Base-by-base conservation (phyloP, 1,140 invertebrate genomes). In the Leptinotarsa texana region DNA sequence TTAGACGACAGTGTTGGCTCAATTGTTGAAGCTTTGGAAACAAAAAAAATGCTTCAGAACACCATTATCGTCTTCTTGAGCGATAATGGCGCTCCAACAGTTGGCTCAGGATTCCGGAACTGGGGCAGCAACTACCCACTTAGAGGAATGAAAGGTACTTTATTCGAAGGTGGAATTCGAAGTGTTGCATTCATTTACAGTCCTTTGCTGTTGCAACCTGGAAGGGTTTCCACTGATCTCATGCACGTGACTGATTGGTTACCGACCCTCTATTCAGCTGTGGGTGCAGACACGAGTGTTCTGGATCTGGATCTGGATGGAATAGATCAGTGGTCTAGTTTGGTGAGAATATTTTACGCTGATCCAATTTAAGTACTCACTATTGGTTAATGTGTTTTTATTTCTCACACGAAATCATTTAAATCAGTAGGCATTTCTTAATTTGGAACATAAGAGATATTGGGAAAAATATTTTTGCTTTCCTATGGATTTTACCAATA, bases 221-320 rank as follows among this genome's bases (percentile, higher is more conserved):
- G 83, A n/a, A 78, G 88, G 69, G 86, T 92, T 2, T 88, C 88
- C 3, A 85, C 87, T 67, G 84, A 92, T 49, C 81, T 93, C 65
- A 88, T 93, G 74, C 92, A 93, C 78, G 88, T 94, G 15, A 88
- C 88, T 70, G 93, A 94, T 84, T 94, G 93, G 93, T 80, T 94
- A 48, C 93, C 93, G 0, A 83, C 92, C 17, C 65, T 84, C 8
- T 81, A 78, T 69, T 78, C 92, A 1, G 88, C 88, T 5, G 89
- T 87, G 18, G 89, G 89, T 72, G 88, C 88, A 27, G 83, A 88
- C 76, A 63, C 83, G 1, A 75, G 80, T 1, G 79, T 79, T 18
- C 27, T 85, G 21, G 83, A 84, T 79, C 81, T 79, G 13, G 82
- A 85, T 27, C 72, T 85, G 1, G 88, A 89, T 72, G 88, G 88